A percentile compares a stretch with the other conserved stretches of the same genome.
phyloP scores from a whole-genome alignment of 2,888 invertebrate species.

The Argyra leucocephala region DNA sequence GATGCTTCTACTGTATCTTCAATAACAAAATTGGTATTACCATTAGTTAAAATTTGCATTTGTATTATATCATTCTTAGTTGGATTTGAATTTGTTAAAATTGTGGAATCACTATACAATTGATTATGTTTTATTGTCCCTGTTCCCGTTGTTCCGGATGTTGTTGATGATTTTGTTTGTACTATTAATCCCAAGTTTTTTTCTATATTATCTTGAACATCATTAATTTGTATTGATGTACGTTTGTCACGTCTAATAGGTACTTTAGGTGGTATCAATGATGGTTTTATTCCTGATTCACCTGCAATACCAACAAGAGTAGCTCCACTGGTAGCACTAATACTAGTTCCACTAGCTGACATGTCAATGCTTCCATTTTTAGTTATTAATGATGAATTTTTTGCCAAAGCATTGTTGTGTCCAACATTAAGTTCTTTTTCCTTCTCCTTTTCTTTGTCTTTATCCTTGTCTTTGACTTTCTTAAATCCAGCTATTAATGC shows the following conservation, averaged over 20 bases:
- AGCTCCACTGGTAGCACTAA: neutral
- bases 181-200: too few species aligned
- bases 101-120: neutral
- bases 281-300: constrained; percentile 10
- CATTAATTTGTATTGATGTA: constrained; percentile 19
- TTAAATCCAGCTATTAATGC: constrained; percentile 43
- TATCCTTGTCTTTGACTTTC: constrained; percentile 42
- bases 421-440: constrained; percentile 25
- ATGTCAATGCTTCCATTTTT: neutral
- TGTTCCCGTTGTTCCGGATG: neutral
- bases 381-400: neutral
- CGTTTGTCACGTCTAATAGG: constrained; percentile 20
- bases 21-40: constrained; percentile 12
- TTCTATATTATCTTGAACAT: constrained; percentile 14
- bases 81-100: neutral
- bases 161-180: neutral
- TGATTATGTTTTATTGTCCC: constrained; percentile 10
- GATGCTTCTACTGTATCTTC: neutral
- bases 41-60: constrained; percentile 11
- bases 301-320: constrained; percentile 8
- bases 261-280: constrained; percentile 17
- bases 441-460: constrained; percentile 28
- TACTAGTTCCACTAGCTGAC: neutral
- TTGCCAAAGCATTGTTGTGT: too few species aligned
- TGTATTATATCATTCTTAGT: neutral